These are phyloP conservation scores for Rhinolophus ferrumequinum DNA, from an alignment of 2,113 vertebrate genomes.

Conservation along the genomic window DNA sequence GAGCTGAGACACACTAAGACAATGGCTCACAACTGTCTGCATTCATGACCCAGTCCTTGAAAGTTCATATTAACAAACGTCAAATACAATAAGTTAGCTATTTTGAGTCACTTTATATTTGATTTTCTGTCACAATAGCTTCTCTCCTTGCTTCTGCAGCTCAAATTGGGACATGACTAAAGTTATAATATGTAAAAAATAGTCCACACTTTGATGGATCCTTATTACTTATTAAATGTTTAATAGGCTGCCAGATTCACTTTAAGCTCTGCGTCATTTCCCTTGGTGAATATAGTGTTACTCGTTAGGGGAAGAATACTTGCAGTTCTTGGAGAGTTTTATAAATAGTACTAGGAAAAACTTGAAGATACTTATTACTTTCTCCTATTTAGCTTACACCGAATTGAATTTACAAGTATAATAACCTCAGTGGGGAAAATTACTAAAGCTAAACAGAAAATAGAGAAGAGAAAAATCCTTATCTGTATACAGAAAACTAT, in stretches of 20 bases:
- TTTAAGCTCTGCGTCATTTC: constrained; percentile 80
- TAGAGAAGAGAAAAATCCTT: constrained; percentile 38
- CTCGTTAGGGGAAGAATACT: constrained; percentile 80
- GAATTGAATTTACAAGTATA: constrained; percentile 78
- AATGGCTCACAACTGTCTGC: constrained; percentile 54
- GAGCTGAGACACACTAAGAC: constrained; percentile 50
- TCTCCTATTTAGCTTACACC: constrained; percentile 72
- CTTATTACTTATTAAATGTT: constrained; percentile 86
- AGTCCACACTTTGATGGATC: constrained; percentile 81
- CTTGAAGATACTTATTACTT: constrained; percentile 66
- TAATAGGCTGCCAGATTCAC: constrained; percentile 81
- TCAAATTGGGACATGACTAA: constrained; percentile 76
- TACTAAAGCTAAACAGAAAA: constrained; percentile 60
- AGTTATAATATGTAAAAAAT: constrained; percentile 78
- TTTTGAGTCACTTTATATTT: constrained; percentile 75
- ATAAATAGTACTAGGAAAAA: constrained; percentile 81
- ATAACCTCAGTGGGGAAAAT: constrained; percentile 67
- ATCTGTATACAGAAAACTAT: constrained; percentile 50
- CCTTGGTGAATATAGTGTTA: constrained; percentile 76
- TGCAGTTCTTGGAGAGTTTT: constrained; percentile 76
- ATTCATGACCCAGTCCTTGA: constrained; percentile 63
- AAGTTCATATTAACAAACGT: constrained; percentile 72
- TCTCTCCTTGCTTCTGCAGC: constrained; percentile 60
- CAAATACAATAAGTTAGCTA: constrained; percentile 73
- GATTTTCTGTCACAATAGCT: constrained; percentile 74